Percentiles rank a stretch among this genome's conserved stretches.
Evolutionary conservation across 2,113 vertebrate genomes (phyloP).

Genomic region (Phalacrocorax carbo): DNA sequence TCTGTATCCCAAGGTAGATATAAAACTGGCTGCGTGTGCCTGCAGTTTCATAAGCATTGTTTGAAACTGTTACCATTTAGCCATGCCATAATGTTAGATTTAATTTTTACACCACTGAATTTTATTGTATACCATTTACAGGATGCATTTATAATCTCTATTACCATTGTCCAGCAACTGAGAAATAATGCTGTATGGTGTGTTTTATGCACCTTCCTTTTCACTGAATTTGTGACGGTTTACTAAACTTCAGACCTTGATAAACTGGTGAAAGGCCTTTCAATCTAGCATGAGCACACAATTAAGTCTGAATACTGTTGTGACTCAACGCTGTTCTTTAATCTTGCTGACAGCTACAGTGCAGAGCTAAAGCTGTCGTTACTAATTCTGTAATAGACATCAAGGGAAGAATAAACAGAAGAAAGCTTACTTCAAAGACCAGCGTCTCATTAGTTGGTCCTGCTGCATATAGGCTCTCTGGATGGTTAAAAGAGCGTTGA

Average conservation of each 20-base stretch:
- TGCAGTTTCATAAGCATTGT: background rate
- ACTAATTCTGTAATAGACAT: conserved; percentile 55
- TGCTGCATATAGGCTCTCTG: conserved; percentile 85
- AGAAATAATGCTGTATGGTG: background rate
- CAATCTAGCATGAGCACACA: conserved; percentile 20
- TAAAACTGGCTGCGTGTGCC: background rate
- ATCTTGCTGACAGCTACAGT: conserved; percentile 41
- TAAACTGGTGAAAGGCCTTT: conserved; percentile 9
- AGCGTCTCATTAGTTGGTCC: conserved; percentile 96
- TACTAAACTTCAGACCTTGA: background rate
- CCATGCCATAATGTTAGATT: background rate
- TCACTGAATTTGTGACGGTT: background rate
- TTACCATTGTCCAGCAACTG: background rate
- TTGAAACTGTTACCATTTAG: background rate
- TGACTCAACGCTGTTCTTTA: conserved; percentile 31
- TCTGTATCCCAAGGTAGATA: background rate
- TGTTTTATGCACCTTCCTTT: background rate
- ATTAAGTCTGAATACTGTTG: conserved; percentile 48
- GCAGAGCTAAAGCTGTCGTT: conserved; percentile 50
- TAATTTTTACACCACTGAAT: background rate
- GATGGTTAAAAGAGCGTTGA: conserved; percentile 84
- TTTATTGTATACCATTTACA: background rate
- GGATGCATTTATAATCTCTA: background rate
- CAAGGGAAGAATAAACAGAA: conserved; percentile 36
- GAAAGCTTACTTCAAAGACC: conserved; percentile 92